Conservation (phyloP, 2,888 invertebrate genomes). For the Drosophila nigricruria region DNA sequence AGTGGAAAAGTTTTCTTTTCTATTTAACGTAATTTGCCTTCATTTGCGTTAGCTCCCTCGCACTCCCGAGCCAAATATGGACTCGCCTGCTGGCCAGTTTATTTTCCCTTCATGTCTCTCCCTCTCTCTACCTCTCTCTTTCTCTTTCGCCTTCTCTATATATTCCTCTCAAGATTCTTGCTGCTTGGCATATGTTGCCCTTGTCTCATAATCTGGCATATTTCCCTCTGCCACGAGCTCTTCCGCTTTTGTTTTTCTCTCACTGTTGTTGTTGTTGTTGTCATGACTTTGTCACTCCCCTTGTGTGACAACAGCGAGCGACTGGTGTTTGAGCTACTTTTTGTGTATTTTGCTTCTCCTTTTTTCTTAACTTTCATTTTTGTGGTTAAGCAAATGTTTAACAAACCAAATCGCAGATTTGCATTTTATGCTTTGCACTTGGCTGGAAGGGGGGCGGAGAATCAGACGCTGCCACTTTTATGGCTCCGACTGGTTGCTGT, state of each 20-base stretch:
- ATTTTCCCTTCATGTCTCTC: slow-evolving; percentile 29
- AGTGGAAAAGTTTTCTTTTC: slow-evolving; percentile 81
- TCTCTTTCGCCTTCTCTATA: not conserved
- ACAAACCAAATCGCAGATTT: slow-evolving; percentile 82
- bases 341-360: slow-evolving; percentile 20
- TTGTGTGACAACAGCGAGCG: slow-evolving; percentile 56
- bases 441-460: slow-evolving; percentile 22
- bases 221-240: slow-evolving; percentile 54
- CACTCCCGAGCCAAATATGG: not conserved
- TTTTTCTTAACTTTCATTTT: slow-evolving; percentile 50
- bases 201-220: slow-evolving; percentile 77
- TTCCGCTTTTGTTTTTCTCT: slow-evolving; percentile 46
- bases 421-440: slow-evolving; percentile 72
- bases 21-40: slow-evolving; percentile 82
- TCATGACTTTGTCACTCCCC: slow-evolving; percentile 54
- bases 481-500: slow-evolving; percentile 38
- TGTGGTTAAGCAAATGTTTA: slow-evolving; percentile 83
- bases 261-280: slow-evolving; percentile 25
- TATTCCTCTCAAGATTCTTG: slow-evolving; percentile 16
- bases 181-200: slow-evolving; percentile 73
- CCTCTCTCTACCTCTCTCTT: not conserved
- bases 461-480: slow-evolving; percentile 52
- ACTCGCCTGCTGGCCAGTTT: slow-evolving; percentile 52
- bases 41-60: slow-evolving; percentile 61
- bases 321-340: slow-evolving; percentile 51